These are phyloP conservation scores for Anas platyrhynchos DNA, from an alignment of 2,113 vertebrate species.

Conservation along the genomic window DNA sequence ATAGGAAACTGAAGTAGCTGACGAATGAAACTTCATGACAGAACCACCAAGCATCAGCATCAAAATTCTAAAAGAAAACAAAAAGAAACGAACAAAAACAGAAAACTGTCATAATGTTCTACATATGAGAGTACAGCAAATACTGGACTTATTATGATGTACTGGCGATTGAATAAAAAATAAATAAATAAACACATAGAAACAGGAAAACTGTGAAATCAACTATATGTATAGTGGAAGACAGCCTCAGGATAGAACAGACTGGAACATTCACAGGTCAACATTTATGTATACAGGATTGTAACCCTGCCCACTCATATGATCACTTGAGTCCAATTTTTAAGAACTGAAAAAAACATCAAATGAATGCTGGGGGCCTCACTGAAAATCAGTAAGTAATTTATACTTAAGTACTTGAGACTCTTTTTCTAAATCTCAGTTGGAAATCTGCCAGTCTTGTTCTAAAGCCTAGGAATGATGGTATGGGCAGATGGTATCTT, in stretches of 20 bases:
- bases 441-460: background rate
- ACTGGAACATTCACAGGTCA: background rate
- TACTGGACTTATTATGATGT: accelerated
- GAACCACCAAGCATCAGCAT: background rate
- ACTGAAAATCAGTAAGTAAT: background rate
- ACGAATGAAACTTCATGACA: background rate
- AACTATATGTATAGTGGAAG: accelerated
- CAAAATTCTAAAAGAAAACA: background rate
- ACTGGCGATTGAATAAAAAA: background rate
- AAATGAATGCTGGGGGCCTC: background rate
- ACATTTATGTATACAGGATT: background rate
- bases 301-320: background rate
- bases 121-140: background rate
- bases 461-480: background rate
- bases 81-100: background rate
- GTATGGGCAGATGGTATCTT: background rate
- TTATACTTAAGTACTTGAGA: background rate
- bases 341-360: accelerated
- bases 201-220: background rate
- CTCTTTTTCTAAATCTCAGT: background rate
- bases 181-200: background rate
- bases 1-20: background rate
- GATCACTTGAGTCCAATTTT: background rate
- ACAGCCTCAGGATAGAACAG: background rate
- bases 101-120: background rate